A percentile compares a stretch with the other conserved stretches of the same genome.
These are phyloP conservation scores for Stenopsyche tienmushanensis DNA, from an alignment of 1,140 invertebrate genomes.

Conservation along the genomic window DNA sequence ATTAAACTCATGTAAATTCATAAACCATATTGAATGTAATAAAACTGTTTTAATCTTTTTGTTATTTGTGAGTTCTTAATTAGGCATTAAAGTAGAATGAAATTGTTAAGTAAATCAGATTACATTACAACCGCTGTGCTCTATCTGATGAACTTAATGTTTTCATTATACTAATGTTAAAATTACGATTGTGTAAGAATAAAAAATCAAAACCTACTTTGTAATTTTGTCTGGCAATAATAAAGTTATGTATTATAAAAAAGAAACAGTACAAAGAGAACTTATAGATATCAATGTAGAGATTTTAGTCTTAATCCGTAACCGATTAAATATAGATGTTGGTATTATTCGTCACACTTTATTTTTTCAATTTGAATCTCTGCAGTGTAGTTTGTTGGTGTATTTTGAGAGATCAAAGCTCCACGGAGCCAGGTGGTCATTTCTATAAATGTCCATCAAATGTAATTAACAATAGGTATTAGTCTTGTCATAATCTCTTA, in stretches of 20 bases:
- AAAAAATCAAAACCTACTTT: slow-evolving; percentile 15
- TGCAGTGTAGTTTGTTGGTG: slow-evolving; percentile 36
- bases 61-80: slow-evolving; percentile 23
- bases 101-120: slow-evolving; percentile 11
- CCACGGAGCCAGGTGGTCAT: slow-evolving; percentile 22
- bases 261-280: slow-evolving; percentile 35
- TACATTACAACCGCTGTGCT: not conserved
- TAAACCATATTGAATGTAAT: slow-evolving; percentile 25
- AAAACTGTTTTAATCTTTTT: slow-evolving; percentile 13
- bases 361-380: slow-evolving; percentile 39
- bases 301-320: slow-evolving; percentile 26
- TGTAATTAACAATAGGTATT: slow-evolving; percentile 38
- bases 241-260: slow-evolving; percentile 36
- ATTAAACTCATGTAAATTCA: slow-evolving; percentile 36
- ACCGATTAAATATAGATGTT: slow-evolving; percentile 5
- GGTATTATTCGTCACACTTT: not conserved
- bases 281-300: slow-evolving; percentile 31
- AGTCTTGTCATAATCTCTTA: slow-evolving; percentile 42
- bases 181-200: slow-evolving; percentile 27
- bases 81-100: slow-evolving; percentile 8
- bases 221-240: slow-evolving; percentile 40
- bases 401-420: slow-evolving; percentile 38
- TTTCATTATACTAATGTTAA: slow-evolving; percentile 14
- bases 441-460: slow-evolving; percentile 21
- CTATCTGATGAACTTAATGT: slow-evolving; percentile 15